Evolutionary conservation across 2,797 vertebrate genomes (phyloP), one percentile per base, ranked within the genome.

Genomic region (Bovichtus variegatus): DNA sequence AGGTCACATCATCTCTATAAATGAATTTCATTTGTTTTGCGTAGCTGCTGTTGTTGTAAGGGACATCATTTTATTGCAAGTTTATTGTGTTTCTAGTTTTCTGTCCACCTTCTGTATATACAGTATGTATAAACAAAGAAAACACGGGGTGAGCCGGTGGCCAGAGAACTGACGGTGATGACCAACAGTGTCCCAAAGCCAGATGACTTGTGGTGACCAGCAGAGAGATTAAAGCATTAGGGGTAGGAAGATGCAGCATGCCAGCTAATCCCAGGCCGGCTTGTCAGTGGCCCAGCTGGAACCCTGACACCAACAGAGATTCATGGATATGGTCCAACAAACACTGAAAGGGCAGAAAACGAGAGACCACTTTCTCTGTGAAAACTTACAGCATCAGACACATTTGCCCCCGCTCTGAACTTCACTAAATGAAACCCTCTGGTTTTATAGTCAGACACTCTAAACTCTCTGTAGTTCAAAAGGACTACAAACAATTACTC

Each of bases 151-250:
- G 25, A 76, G 57, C n/a, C 16, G n/a, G 40, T 51, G 75, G 73
- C 51, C 47, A 69, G 41, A 63, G 19, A 68, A 58, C 65, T 4
- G 44, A 74, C 65, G 82, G 76, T 34, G 70, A 70, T 60, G 71
- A 82, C 76, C 79, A 66, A 76, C 73, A 63, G 69, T 60, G 81
- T 74, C 55, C 75, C 61, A 77, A 76, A 81, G 83, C 78, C 81
- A 85, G 61, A 78, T 84, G 85, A 90, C 83, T 86, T 74, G 73
- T 85, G 85, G 59, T 41, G 16, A 85, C 82, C 84, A 84, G 80
- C 89, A 76, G 61, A 66, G 82, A 92, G 91, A 95, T 97, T 95
- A 93, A 94, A 91, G 90, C 92, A 93, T 91, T 94, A 96, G 91
- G 75, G 91, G 91, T 71, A 92, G 95, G 86, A 92, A 95, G 93